These are phyloP conservation scores for Ctenosaura bakeri DNA, from an alignment of 2,797 vertebrate species.

Conservation along the genomic window DNA sequence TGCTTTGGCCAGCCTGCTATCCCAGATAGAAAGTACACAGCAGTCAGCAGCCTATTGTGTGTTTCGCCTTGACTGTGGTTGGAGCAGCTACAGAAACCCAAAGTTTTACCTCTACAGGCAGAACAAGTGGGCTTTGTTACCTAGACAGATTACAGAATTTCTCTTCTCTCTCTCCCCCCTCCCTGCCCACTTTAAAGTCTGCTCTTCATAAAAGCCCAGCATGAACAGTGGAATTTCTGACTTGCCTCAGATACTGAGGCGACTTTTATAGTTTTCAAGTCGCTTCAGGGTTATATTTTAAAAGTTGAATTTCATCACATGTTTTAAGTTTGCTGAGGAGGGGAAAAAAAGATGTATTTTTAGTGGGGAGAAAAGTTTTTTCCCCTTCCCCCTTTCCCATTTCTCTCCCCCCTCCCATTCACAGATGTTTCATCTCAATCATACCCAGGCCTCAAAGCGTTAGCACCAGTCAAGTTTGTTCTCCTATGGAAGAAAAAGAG, in stretches of 20 bases:
- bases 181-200: conserved; percentile 67
- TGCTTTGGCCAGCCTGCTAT: conserved; percentile 61
- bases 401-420: conserved; percentile 51
- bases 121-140: conserved; percentile 81
- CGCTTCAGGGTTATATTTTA: conserved; percentile 80
- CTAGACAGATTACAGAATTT: conserved; percentile 76
- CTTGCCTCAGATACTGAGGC: conserved; percentile 77
- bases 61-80: conserved; percentile 68
- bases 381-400: not conserved
- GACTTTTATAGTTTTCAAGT: conserved; percentile 79
- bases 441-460: conserved; percentile 72
- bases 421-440: conserved; percentile 79
- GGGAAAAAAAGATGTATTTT: conserved; percentile 72
- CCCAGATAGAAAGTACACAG: conserved; percentile 67
- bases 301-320: conserved; percentile 80
- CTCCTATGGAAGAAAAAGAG: conserved; percentile 65
- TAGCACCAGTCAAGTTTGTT: conserved; percentile 72
- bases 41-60: conserved; percentile 68
- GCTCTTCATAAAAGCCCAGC: conserved; percentile 81
- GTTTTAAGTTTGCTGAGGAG: conserved; percentile 73
- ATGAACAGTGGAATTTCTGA: conserved; percentile 80
- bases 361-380: conserved; percentile 67
- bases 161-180: conserved; percentile 15
- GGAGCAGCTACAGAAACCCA: conserved; percentile 71
- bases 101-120: conserved; percentile 74